Conservation (phyloP, 2,113 vertebrate genomes). For the Caloenas nicobarica region DNA sequence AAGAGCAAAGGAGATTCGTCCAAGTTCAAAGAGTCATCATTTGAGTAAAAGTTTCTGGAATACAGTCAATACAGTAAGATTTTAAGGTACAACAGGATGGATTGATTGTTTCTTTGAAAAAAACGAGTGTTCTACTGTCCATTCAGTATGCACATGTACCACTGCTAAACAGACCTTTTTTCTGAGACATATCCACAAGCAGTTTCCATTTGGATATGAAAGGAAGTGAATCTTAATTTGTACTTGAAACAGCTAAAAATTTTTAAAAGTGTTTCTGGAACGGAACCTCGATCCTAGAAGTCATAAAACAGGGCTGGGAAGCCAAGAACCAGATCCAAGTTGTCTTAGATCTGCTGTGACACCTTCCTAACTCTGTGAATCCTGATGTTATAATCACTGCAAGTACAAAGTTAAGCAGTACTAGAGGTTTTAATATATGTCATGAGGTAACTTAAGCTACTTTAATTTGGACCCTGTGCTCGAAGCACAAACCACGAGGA, state of each 20-base stretch:
- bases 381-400: not conserved
- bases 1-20: not conserved
- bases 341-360: not conserved
- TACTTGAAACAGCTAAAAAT: not conserved
- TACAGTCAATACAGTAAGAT: not conserved
- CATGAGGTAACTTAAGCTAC: not conserved
- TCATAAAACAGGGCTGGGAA: not conserved
- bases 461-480: not conserved
- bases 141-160: accelerated
- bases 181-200: not conserved
- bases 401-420: not conserved
- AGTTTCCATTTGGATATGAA: not conserved
- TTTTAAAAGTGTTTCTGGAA: not conserved
- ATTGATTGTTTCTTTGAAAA: not conserved
- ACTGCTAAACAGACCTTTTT: not conserved
- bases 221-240: not conserved
- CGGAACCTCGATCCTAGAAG: not conserved
- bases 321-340: not conserved
- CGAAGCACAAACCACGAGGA: not conserved
- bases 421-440: not conserved
- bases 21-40: not conserved
- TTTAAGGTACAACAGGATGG: not conserved
- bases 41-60: not conserved
- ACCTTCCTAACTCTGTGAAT: not conserved
- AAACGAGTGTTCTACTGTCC: not conserved